These are phyloP conservation scores for Ischnus inquisitorius DNA, from an alignment of 2,888 invertebrate species.

Conservation along the genomic window DNA sequence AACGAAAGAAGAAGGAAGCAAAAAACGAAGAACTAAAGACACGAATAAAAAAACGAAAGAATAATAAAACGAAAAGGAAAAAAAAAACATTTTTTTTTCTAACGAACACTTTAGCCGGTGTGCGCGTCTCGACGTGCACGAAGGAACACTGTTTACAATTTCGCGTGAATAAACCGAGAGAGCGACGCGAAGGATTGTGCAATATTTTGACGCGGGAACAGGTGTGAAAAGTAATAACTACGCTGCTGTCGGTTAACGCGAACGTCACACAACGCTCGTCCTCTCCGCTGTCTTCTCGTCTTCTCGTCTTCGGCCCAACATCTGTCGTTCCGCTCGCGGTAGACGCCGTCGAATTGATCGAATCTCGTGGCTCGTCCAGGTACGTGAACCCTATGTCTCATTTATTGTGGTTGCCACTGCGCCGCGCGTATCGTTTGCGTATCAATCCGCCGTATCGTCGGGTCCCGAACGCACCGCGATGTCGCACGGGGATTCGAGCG, in stretches of 20 bases:
- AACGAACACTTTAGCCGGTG: slow-evolving; percentile 25
- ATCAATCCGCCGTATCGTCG: neutral
- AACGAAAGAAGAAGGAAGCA: slow-evolving; percentile 38
- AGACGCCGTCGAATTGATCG: neutral
- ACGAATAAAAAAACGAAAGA: neutral
- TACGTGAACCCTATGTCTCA: neutral
- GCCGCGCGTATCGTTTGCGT: neutral
- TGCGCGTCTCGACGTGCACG: slow-evolving; percentile 42
- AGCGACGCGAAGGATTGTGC: neutral
- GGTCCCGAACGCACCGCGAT: neutral
- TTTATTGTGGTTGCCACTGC: neutral
- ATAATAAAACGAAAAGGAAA: slow-evolving; percentile 2
- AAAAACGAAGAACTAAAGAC: slow-evolving; percentile 19
- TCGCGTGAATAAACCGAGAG: slow-evolving; percentile 8
- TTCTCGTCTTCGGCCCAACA: neutral
- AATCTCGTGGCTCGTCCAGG: slow-evolving; percentile 2
- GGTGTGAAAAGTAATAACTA: slow-evolving; percentile 28
- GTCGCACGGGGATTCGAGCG: neutral
- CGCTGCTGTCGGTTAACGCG: slow-evolving; percentile 17
- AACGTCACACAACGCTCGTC: slow-evolving; percentile 1
- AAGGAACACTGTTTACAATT: slow-evolving; percentile 24
- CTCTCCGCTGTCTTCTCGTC: neutral
- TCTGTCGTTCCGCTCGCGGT: neutral
- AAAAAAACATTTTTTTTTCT: neutral
- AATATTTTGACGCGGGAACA: neutral